Percentiles rank a stretch among this genome's conserved stretches.
Conservation (phyloP, 2,797 vertebrate genomes). For the Parauchenoglanis punctatus region DNA sequence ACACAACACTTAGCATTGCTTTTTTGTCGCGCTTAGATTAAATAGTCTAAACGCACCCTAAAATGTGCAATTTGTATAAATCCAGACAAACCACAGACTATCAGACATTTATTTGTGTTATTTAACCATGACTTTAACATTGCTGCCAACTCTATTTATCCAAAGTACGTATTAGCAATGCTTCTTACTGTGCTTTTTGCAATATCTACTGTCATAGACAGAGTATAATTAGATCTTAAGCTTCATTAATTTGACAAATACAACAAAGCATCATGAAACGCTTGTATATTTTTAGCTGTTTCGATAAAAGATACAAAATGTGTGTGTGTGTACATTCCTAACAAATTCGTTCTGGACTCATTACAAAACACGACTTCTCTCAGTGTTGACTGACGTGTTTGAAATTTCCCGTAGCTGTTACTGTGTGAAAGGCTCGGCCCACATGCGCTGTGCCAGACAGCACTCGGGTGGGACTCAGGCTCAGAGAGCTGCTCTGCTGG, state of each 20-base stretch:
- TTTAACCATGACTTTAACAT: slow-evolving; percentile 10
- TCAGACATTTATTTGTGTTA: slow-evolving; percentile 10
- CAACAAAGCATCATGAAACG: not conserved
- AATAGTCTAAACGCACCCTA: not conserved
- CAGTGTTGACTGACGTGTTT: slow-evolving; percentile 59
- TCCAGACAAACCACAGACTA: not conserved
- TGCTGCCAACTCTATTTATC: slow-evolving; percentile 6
- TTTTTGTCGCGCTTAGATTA: not conserved
- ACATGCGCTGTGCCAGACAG: slow-evolving; percentile 16
- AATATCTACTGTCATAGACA: not conserved
- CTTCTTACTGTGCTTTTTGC: not conserved
- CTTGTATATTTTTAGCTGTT: not conserved
- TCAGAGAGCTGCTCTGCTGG: slow-evolving; percentile 31
- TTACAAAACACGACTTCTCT: slow-evolving; percentile 53
- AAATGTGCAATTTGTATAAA: not conserved
- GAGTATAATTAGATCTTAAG: not conserved
- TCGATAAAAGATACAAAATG: slow-evolving; percentile 19
- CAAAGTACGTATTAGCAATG: not conserved
- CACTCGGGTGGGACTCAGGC: slow-evolving; percentile 36
- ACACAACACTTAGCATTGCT: not conserved
- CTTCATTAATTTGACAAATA: not conserved
- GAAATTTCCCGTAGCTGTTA: slow-evolving; percentile 60
- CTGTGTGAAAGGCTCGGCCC: slow-evolving; percentile 34
- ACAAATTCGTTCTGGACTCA: slow-evolving; percentile 60
- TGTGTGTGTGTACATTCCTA: slow-evolving; percentile 58